Conservation (phyloP, 2,797 vertebrate genomes). For the Hephaestus fuliginosus region DNA sequence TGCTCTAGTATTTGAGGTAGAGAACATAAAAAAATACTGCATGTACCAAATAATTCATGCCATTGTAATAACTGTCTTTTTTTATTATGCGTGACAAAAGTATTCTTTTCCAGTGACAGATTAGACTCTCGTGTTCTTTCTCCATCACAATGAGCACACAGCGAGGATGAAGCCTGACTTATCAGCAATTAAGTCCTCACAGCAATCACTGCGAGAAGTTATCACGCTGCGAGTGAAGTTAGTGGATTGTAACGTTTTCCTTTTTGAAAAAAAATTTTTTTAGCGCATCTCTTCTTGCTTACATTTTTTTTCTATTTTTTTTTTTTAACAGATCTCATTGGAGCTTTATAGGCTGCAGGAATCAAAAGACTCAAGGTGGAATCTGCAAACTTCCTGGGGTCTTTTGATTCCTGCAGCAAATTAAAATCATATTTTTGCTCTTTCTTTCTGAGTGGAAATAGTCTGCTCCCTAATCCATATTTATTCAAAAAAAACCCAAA, state of each 20-base stretch:
- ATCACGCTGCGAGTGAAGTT: constrained; percentile 34
- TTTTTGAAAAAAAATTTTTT: not conserved
- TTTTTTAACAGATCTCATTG: not conserved
- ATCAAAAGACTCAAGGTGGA: constrained; percentile 12
- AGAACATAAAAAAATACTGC: constrained; percentile 1
- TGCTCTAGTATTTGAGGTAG: constrained; percentile 19
- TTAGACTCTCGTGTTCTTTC: constrained; percentile 31
- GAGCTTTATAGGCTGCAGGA: constrained; percentile 22
- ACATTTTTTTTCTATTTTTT: not conserved
- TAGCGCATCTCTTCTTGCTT: not conserved
- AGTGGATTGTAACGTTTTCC: constrained; percentile 20
- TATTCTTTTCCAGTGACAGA: constrained; percentile 42
- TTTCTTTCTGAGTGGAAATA: constrained; percentile 28
- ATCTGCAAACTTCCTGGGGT: constrained; percentile 19
- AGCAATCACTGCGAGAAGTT: constrained; percentile 41
- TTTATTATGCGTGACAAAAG: constrained; percentile 27
- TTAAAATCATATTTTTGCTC: constrained; percentile 10
- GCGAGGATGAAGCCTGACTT: constrained; percentile 36
- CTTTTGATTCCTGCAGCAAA: not conserved
- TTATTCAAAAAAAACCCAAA: constrained; percentile 15
- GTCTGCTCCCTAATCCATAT: constrained; percentile 6
- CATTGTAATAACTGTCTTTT: constrained; percentile 31
- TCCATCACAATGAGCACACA: constrained; percentile 32
- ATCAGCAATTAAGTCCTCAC: constrained; percentile 56
- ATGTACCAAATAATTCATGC: constrained; percentile 18